Evolutionary conservation across 2,797 vertebrate genomes (phyloP), one percentile per base, ranked within the genome.

Genomic region (Pipistrellus pygmaeus): DNA sequence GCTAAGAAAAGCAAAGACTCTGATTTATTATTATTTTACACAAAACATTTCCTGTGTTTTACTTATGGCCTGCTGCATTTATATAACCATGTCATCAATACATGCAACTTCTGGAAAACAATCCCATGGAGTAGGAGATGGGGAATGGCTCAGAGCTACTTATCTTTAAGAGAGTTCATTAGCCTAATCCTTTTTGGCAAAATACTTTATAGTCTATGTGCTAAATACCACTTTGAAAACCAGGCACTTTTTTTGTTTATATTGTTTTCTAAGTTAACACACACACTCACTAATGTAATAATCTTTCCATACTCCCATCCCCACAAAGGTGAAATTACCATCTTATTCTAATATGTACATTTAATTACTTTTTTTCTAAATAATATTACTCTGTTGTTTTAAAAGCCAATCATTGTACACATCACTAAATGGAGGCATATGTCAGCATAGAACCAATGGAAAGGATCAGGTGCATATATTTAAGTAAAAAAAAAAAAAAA

Each of bases 401-500:
- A 95, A 95, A 87, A 77, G 38, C 14, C 21, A 84, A 0, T 90
- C 55, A 41, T 57, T 76, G 14, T 60, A 66, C 30, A 35, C 15
- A 30, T 73, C 11, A 27, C 64, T 94, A 95, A 96, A 78, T 78
- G 53, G 83, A 94, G 92, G 85, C 86, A 92, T 93, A 75, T 96
- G 88, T 89, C 85, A 85, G 55, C 51, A 66, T 23, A 89, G 68
- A 48, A 62, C 60, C 68, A 92, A 85, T 72, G 57, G 44, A 91
- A 93, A 97, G 53, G 57, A 94, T 96, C 93, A 97, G 93, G 92
- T 96, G 76, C 72, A 85, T 90, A 66, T 81, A 82, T 44, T 89
- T 93, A 96, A 95, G 81, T 93, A 25, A 89, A 92, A 88, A 83
- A 78, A 27, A 95, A 90, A 90, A 85, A 25, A 85, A 25, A 89